These are phyloP conservation scores for Leptarthrus brevirostris DNA, from an alignment of 2,888 invertebrate species.

Conservation along the genomic window DNA sequence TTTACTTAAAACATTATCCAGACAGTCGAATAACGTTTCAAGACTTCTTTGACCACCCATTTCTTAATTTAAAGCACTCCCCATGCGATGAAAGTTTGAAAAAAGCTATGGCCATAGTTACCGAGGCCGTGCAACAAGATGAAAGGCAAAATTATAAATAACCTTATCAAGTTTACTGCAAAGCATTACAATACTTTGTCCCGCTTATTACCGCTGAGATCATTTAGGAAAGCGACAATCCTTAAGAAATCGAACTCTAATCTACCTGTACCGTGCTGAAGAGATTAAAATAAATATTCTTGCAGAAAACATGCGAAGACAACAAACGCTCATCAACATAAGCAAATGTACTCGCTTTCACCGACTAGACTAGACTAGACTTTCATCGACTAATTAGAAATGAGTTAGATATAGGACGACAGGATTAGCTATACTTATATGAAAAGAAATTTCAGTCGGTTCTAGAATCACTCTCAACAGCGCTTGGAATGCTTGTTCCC, in stretches of 20 bases:
- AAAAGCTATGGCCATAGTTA: constrained; percentile 74
- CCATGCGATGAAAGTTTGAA: constrained; percentile 72
- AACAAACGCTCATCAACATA: constrained; percentile 55
- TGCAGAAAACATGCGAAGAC: constrained; percentile 53
- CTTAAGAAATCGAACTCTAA: constrained; percentile 70
- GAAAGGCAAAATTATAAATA: constrained; percentile 68
- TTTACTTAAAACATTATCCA: constrained; percentile 81
- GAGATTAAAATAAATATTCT: constrained; percentile 64
- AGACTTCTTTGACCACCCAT: constrained; percentile 83
- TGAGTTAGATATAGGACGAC: constrained; percentile 73
- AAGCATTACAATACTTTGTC: constrained; percentile 75
- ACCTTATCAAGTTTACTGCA: constrained; percentile 74
- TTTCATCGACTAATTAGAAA: constrained; percentile 69
- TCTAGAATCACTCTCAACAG: constrained; percentile 71
- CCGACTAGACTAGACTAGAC: constrained; percentile 68
- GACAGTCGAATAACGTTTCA: constrained; percentile 79
- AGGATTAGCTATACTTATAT: constrained; percentile 72
- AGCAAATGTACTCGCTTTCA: constrained; percentile 69
- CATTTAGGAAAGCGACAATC: constrained; percentile 71
- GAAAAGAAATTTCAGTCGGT: constrained; percentile 71
- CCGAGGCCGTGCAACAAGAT: constrained; percentile 74
- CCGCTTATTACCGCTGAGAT: constrained; percentile 74
- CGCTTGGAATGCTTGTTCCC: constrained; percentile 70
- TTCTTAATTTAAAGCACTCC: constrained; percentile 82
- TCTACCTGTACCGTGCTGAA: constrained; percentile 75